Base-by-base conservation (phyloP, 2,797 vertebrate genomes). In the Heterohyrax brucei region DNA sequence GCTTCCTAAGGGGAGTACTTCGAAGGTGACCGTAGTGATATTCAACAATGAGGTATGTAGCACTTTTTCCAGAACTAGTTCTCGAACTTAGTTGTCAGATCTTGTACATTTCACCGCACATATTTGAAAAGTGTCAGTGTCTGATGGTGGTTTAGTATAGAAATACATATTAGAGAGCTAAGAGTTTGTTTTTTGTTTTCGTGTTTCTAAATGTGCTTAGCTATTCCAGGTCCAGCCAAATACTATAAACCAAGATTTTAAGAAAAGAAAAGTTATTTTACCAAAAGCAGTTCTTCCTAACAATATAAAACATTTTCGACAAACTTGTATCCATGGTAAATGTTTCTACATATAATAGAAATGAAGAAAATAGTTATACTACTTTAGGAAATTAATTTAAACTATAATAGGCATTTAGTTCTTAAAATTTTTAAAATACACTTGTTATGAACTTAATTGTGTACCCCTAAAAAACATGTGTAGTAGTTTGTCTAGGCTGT, bases 231-330 rank as follows among this genome's bases (percentile, higher is more conserved):
- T 80, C 30, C 33, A 92, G 79, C 44, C 64, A 94, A 87, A 90
- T 77, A 66, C 22, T 26, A 2, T 62, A 62, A 96, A 73, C 70
- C 24, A 79, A 85, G 16, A 81, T 66, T 77, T 81, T 75, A 89
- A 82, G 4, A 77, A 56, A 77, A 76, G 39, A 39, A 7, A 91
- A 84, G 46, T 70, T 62, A 82, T 85, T 53, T 59, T 62, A n/a
- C 56, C 48, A 76, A 96, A 91, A 89, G 19, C 28, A 92, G 82
- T 79, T 96, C 59, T 77, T 84, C 87, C 44, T 10, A 91, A 76
- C 26, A 96, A 79, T 75, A 87, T 26, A 83, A 85, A 88, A 64
- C 77, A 73, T 78, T 81, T 95, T 92, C 39, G 89, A 94, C 93
- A 48, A 91, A 83, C 14, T 92, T 24, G 5, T 94, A 50, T 93